These are phyloP conservation scores for Saxidomus purpurata DNA, from an alignment of 1,140 invertebrate species.

Conservation along the genomic window DNA sequence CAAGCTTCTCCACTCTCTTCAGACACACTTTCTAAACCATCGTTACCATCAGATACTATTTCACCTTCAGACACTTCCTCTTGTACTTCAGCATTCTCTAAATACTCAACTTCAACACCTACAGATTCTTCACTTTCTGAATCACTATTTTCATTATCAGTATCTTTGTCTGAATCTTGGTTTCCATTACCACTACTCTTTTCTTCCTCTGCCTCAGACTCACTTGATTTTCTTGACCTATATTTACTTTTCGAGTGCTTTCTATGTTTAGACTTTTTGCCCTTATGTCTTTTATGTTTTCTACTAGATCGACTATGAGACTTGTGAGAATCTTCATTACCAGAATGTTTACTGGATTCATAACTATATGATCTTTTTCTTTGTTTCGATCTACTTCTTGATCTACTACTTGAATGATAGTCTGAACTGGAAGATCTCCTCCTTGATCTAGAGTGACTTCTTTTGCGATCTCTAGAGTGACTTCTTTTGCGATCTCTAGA, in stretches of 20 bases:
- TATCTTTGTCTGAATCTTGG: background rate
- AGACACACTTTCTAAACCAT: conserved; percentile 41
- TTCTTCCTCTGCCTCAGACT: conserved; percentile 1
- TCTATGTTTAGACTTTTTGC: conserved; percentile 24
- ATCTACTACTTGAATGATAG: conserved; percentile 36
- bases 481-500: conserved; percentile 17
- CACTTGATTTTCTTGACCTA: conserved; percentile 12
- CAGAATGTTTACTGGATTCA: background rate
- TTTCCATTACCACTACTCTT: background rate
- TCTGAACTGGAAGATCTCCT: background rate
- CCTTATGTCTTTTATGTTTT: conserved; percentile 22
- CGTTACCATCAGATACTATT: conserved; percentile 16
- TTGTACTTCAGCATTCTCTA: background rate
- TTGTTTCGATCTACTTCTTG: conserved; percentile 12
- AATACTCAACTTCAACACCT: background rate
- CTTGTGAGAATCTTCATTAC: background rate
- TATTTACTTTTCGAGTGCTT: conserved; percentile 28
- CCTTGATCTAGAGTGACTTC: conserved; percentile 7
- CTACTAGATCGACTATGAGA: conserved; percentile 4
- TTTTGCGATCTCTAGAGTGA: background rate
- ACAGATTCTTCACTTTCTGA: conserved; percentile 24
- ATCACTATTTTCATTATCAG: background rate
- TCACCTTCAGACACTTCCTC: conserved; percentile 20
- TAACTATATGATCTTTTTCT: conserved; percentile 22
- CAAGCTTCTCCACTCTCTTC: conserved; percentile 48